phyloP scores from a whole-genome alignment of 2,888 invertebrate species.

The Linnaemya vulpina region DNA sequence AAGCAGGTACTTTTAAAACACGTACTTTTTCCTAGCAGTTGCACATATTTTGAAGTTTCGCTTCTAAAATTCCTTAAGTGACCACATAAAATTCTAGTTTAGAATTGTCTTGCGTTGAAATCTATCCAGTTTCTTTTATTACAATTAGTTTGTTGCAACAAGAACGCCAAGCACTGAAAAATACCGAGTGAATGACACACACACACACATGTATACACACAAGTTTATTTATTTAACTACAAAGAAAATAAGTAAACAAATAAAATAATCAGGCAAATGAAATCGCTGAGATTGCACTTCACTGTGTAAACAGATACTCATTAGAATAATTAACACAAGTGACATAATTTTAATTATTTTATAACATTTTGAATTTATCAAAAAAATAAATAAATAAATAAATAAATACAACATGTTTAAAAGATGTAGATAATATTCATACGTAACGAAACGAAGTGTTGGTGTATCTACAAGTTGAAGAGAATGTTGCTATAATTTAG shows the following conservation, averaged over 20 bases:
- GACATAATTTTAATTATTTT: conserved; percentile 48
- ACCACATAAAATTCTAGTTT: neutral
- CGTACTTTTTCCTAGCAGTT: too few species aligned
- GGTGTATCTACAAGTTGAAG: too few species aligned
- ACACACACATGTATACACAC: too few species aligned
- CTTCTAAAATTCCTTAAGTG: neutral
- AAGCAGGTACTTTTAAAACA: too few species aligned
- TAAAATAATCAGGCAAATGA: conserved; percentile 34
- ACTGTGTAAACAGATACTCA: neutral
- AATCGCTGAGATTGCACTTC: conserved; percentile 38
- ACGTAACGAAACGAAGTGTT: too few species aligned
- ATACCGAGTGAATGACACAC: neutral
- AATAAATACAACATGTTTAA: neutral
- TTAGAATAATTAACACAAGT: conserved; percentile 42
- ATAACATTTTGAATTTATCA: conserved; percentile 8
- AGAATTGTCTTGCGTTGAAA: neutral
- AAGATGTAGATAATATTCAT: too few species aligned
- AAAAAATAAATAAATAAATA: neutral
- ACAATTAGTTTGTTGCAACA: neutral
- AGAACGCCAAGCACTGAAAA: neutral
- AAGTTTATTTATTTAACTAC: neutral
- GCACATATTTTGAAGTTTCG: too few species aligned
- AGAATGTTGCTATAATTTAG: too few species aligned
- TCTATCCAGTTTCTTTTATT: neutral
- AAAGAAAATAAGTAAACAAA: conserved; percentile 17